Evolutionary conservation across 1,140 invertebrate genomes (phyloP), one percentile per base, ranked within the genome.

Genomic region (Lordiphosa mommai): DNA sequence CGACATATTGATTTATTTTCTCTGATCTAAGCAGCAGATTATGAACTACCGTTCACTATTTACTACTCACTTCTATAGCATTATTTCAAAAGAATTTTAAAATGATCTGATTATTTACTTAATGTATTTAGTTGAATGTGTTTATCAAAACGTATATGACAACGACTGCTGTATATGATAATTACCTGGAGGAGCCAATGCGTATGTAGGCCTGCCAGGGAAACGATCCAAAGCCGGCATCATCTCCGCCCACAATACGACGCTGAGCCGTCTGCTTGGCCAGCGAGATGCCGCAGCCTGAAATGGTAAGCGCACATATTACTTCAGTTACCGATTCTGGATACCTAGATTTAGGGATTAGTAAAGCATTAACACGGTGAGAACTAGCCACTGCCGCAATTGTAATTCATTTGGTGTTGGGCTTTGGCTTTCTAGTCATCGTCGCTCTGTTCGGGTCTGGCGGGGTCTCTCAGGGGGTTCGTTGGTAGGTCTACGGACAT

Each of bases 141-240:
- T n/a, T n/a, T n/a, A n/a, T n/a, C 1, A 8, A 1, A 1, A 23
- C 0, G 13, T 10, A 8, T 30, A n/a, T 1, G 13, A 0, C 6
- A 0, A 1, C 2, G 13, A 3, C 2, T 5, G 12, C 66, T 2
- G n/a, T n/a, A 17, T 3, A 17, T 17, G 16, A 1, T 2, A 17
- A 1, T 79, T 55, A 93, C 93, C 93, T 92, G 64, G 93, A 92
- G 53, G 95, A 94, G 84, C 96, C 93, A 50, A 98, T 97, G 79
- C 96, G 91, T 66, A 98, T 97, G 89, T 98, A 97, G 1, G 97
- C 97, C 92, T 97, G 96, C 96, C 97, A 98, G 20, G 97, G 97
- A 89, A 98, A 98, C 50, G 95, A 96, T 36, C 96, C 97, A 89
- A 98, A 98, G 29, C 96, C 96, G 0, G 96, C 96, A 87, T 97